A percentile compares a stretch with the other conserved stretches of the same genome.
Evolutionary conservation across 2,888 invertebrate species (phyloP).

Genomic region (Clitarchus hookeri): DNA sequence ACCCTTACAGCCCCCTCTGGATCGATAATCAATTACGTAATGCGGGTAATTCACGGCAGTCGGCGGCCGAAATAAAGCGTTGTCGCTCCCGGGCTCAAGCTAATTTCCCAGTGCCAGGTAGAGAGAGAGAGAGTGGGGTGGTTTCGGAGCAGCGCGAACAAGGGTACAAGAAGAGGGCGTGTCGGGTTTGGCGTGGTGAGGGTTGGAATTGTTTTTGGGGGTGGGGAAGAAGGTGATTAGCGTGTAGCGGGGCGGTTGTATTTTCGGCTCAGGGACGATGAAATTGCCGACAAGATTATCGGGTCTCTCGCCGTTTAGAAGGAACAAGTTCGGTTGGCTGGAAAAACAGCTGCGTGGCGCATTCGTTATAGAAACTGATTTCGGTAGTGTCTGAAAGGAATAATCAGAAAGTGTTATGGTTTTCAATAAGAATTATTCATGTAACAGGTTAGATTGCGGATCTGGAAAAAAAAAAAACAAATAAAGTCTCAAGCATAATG

Average conservation of each 20-base stretch:
- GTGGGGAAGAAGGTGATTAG: not conserved
- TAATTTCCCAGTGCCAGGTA: conserved; percentile 2
- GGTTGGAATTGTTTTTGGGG: not conserved
- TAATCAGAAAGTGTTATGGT: no score
- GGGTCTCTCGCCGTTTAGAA: not conserved
- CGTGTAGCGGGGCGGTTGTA: not conserved
- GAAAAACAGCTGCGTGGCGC: not conserved
- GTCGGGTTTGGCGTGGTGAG: not conserved
- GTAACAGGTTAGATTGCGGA: no score
- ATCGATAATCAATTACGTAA: conserved; percentile 14
- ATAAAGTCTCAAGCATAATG: no score
- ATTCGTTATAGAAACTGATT: no score
- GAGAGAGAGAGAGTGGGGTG: not conserved
- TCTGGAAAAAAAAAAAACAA: no score
- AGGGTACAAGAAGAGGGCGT: not conserved
- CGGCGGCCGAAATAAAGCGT: conserved; percentile 6
- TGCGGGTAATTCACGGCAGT: conserved; percentile 11
- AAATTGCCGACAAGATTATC: conserved; percentile 7
- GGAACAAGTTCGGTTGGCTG: not conserved
- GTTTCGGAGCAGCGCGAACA: not conserved
- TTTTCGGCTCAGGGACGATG: not conserved
- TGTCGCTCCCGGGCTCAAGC: not conserved
- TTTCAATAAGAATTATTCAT: no score
- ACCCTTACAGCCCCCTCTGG: not conserved
- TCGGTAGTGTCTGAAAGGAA: no score